Evolutionary conservation across 2,113 vertebrate species (phyloP).

Genomic region (Macquaria australasica): DNA sequence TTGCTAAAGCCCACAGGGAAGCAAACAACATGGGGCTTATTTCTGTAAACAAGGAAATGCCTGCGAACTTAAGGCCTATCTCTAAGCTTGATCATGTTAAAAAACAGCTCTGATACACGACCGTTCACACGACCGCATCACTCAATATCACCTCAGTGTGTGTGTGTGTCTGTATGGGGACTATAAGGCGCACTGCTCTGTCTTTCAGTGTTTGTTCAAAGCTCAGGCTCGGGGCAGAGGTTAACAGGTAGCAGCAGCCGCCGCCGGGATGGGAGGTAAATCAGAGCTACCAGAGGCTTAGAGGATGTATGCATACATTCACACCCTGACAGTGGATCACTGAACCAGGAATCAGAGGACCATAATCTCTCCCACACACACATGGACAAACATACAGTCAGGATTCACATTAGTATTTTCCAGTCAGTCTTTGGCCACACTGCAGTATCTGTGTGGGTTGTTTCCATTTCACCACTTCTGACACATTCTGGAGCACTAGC

Average conservation of each 20-base stretch:
- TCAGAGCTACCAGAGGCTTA: conserved; percentile 14
- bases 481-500: background rate
- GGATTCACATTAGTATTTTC: conserved; percentile 33
- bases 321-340: conserved; percentile 21
- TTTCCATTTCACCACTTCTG: conserved; percentile 35
- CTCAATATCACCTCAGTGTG: background rate
- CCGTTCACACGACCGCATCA: background rate
- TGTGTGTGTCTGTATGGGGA: conserved; percentile 11
- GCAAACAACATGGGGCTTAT: conserved; percentile 39
- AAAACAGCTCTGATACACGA: conserved; percentile 6
- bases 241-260: conserved; percentile 46
- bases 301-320: conserved; percentile 8
- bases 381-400: conserved; percentile 5
- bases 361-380: conserved; percentile 23
- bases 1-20: conserved; percentile 38
- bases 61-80: background rate
- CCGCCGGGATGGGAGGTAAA: background rate
- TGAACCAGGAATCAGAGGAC: conserved; percentile 14
- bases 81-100: background rate
- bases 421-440: background rate
- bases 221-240: conserved; percentile 16
- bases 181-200: background rate
- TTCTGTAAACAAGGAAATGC: conserved; percentile 57
- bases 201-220: conserved; percentile 45
- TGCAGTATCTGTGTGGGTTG: conserved; percentile 18